A percentile compares a stretch with the other conserved stretches of the same genome.
These are phyloP conservation scores for Patiria pectinifera DNA, from an alignment of 53 echinoderm and acorn worm species.

Conservation along the genomic window DNA sequence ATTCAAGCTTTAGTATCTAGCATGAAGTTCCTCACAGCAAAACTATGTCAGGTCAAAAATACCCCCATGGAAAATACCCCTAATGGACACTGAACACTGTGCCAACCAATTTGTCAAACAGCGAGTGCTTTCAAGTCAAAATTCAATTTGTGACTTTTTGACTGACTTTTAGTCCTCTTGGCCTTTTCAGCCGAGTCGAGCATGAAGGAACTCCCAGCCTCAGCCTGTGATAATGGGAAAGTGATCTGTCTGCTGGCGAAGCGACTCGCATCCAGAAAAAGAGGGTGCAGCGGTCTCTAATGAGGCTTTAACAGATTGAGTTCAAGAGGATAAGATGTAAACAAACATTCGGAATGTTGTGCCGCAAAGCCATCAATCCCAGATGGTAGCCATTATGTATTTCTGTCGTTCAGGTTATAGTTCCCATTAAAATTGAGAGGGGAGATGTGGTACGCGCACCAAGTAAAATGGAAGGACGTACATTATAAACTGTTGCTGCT, in stretches of 20 bases:
- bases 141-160: background rate
- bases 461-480: background rate
- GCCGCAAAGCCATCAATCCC: background rate
- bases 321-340: conserved; percentile 36
- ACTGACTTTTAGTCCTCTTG: background rate
- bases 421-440: background rate
- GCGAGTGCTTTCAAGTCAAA: background rate
- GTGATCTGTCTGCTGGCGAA: background rate
- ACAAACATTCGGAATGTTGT: background rate
- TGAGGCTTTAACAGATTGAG: conserved; percentile 45
- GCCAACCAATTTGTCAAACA: background rate
- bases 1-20: background rate
- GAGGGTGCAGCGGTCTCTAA: conserved; percentile 7
- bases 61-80: no score
- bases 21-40: background rate
- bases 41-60: background rate
- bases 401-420: background rate
- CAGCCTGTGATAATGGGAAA: background rate
- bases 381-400: conserved; percentile 21
- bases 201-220: no score
- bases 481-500: background rate
- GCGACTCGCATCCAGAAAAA: background rate
- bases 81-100: background rate
- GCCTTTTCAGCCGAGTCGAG: no score
- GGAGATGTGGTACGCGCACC: background rate